Evolutionary conservation across 2,888 invertebrate genomes (phyloP).

Genomic region (Embidobia sp.): DNA sequence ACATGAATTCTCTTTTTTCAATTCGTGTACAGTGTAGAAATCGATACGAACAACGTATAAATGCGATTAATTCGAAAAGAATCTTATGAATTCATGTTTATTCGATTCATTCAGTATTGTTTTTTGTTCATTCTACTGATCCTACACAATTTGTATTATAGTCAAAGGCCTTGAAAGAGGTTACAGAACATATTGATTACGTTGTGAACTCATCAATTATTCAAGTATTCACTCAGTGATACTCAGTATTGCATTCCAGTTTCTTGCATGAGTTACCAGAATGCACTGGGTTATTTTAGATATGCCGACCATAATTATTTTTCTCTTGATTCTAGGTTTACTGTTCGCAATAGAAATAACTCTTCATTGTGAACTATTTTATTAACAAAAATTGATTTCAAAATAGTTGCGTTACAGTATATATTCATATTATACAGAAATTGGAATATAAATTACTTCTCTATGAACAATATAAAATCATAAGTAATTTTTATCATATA

Average conservation of each 20-base stretch:
- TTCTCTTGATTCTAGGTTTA: not conserved
- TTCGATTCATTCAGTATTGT: conserved; percentile 16
- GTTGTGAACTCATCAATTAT: conserved; percentile 74
- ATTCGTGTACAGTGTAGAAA: not conserved
- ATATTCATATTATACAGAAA: too few species aligned
- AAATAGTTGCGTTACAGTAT: too few species aligned
- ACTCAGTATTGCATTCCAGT: conserved; percentile 62
- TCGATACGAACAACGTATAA: not conserved
- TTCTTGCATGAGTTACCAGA: conserved; percentile 59
- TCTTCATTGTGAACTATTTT: too few species aligned
- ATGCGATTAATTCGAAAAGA: conserved; percentile 1
- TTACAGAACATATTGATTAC: conserved; percentile 73
- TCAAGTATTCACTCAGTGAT: conserved; percentile 71
- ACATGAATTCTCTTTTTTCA: too few species aligned
- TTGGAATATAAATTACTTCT: too few species aligned
- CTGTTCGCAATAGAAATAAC: not conserved
- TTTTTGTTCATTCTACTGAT: conserved; percentile 33
- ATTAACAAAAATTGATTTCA: too few species aligned
- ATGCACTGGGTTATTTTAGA: conserved; percentile 51
- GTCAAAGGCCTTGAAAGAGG: conserved; percentile 58
- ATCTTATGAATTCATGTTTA: conserved; percentile 21
- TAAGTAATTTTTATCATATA: too few species aligned
- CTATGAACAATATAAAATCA: too few species aligned
- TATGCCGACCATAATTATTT: conserved; percentile 13
- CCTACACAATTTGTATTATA: conserved; percentile 55